phyloP scores from a whole-genome alignment of 2,113 vertebrate species.

The Dromaius novaehollandiae region DNA sequence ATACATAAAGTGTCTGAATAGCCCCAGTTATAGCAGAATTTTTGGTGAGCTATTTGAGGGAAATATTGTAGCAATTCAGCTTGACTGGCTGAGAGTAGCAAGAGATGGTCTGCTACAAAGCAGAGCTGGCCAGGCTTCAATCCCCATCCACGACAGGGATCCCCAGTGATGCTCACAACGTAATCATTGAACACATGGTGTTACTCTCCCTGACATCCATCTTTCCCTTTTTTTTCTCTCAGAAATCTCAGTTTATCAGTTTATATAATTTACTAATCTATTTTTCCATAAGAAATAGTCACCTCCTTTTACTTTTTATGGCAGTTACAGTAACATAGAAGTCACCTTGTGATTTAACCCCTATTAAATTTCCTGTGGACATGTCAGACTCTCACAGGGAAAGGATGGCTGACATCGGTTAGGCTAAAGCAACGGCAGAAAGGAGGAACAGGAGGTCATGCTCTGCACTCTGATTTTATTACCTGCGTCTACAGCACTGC shows the following conservation, averaged over 20 bases:
- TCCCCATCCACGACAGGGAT: neutral
- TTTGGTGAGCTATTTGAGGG: neutral
- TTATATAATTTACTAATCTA: neutral
- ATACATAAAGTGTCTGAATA: neutral
- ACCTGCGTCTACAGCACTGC: neutral
- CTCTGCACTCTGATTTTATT: neutral
- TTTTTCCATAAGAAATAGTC: neutral
- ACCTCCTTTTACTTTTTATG: neutral
- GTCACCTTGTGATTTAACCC: neutral
- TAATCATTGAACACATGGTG: neutral
- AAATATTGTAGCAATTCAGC: neutral
- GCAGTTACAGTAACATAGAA: neutral
- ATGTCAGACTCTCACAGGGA: accelerated
- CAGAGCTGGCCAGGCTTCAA: neutral
- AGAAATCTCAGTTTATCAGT: neutral
- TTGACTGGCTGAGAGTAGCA: neutral
- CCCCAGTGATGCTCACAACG: neutral
- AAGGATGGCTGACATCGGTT: neutral
- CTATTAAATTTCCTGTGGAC: neutral
- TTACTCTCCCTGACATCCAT: neutral
- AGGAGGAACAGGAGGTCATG: neutral
- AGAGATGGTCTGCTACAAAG: neutral
- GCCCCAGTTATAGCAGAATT: neutral
- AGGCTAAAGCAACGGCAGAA: neutral
- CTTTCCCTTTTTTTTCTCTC: neutral